Evolutionary conservation across 2,888 invertebrate genomes (phyloP), one percentile per base, ranked within the genome.

Genomic region (Macrophya alboannulata): DNA sequence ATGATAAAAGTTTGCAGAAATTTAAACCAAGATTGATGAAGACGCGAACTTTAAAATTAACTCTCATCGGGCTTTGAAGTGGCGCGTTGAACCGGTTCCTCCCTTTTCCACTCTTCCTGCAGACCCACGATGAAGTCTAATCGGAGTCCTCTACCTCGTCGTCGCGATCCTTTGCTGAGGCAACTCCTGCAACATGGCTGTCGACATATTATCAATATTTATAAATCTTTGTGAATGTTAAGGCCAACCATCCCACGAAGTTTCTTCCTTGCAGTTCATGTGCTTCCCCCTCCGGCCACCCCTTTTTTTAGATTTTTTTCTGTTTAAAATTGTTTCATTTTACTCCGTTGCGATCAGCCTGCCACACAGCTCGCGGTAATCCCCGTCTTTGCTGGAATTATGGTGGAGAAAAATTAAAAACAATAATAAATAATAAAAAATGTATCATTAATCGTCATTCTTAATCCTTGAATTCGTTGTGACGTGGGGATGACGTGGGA

Each of bases 41-140:
- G 84, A 77, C 59, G 82, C 55, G 89, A 90, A 87, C 89, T 90
- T 89, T 86, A 86, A 90, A 90, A 90, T 90, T 89, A 90, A 90
- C 90, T 90, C 88, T 88, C 89, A 90, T 90, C 88, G 88, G 87
- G 88, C 89, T 90, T 89, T 90, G 89, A 89, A 90, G 88, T 86
- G 88, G 86, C 85, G 85, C 87, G 89, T 87, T 87, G 87, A 87
- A 59, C 87, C 86, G 90, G 89, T 89, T 88, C 84, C 88, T 90
- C 89, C 90, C 86, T 87, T 87, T 84, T 25, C 59, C 86, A 88
- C 87, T 88, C 88, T 86, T 72, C 88, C 87, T 48, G 83, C 86
- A 40, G 12, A 37, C 43, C 25, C 62, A 21, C 25, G 62, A 62
- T 62, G 62, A 62, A 62, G 62, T 62, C 62, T 62, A 62, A 62